Percentiles rank a stretch among this genome's conserved stretches.
Conservation (phyloP, 2,797 vertebrate genomes). For the Lagodon rhomboides region DNA sequence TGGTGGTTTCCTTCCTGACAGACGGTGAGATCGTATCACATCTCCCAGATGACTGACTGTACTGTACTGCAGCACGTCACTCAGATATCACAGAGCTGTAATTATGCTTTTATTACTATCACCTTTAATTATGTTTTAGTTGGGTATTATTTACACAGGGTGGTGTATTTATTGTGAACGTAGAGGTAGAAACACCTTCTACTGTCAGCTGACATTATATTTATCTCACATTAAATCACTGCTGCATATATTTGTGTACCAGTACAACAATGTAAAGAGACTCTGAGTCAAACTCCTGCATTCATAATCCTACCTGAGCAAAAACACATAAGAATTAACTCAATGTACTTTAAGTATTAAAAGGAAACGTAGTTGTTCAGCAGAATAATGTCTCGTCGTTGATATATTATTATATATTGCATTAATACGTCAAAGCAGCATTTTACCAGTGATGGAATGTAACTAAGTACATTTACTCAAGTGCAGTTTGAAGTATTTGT, state of each 20-base stretch:
- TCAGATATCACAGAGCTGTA: constrained; percentile 6
- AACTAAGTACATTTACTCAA: too few species aligned
- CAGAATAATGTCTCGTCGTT: background rate
- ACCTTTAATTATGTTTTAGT: constrained; percentile 2
- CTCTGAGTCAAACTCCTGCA: background rate
- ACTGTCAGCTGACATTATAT: background rate
- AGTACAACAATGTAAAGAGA: background rate
- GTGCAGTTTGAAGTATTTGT: too few species aligned
- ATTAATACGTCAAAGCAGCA: background rate
- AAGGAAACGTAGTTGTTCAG: background rate
- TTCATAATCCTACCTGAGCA: background rate
- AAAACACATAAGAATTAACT: background rate
- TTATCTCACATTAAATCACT: background rate
- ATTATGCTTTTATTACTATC: constrained; percentile 4
- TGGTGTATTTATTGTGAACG: background rate
- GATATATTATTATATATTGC: background rate
- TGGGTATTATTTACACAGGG: background rate
- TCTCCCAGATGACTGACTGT: constrained; percentile 46
- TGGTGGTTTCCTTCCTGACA: constrained; percentile 59
- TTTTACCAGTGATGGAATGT: background rate
- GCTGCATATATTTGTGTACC: background rate
- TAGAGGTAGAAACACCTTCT: background rate
- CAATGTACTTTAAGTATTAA: background rate
- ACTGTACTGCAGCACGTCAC: background rate
- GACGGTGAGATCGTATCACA: constrained; percentile 59